These are phyloP conservation scores for Deilephila elpenor DNA, from an alignment of 2,888 invertebrate species.

Conservation along the genomic window DNA sequence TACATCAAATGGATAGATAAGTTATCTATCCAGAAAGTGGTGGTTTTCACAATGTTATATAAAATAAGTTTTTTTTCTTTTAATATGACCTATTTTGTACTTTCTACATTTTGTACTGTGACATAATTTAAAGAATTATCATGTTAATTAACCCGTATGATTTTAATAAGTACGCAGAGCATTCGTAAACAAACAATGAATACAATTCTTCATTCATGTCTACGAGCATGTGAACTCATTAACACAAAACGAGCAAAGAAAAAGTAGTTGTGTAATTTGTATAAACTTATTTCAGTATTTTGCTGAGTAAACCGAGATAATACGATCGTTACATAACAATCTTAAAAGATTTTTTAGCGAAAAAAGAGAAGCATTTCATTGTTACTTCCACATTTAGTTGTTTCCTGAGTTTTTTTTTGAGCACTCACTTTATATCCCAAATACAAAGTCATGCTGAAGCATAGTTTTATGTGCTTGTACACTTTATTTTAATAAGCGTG, in stretches of 20 bases:
- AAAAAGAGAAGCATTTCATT: constrained; percentile 8
- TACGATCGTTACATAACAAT: background rate
- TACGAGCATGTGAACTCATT: constrained; percentile 32
- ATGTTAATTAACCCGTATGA: background rate
- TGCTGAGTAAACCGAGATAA: constrained; percentile 21
- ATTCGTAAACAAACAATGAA: constrained; percentile 13
- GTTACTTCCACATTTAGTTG: background rate
- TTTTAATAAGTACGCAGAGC: background rate
- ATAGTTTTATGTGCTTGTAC: background rate
- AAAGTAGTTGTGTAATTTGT: constrained; percentile 23
- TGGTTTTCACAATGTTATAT: background rate
- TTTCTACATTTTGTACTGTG: background rate
- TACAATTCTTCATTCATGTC: constrained; percentile 33
- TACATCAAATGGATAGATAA: background rate
- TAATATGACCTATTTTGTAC: background rate
- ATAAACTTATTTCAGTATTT: constrained; percentile 29
- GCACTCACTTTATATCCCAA: background rate
- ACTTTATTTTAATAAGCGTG: background rate
- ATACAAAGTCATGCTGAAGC: background rate
- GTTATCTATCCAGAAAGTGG: too few relatives aligned
- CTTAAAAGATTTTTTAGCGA: background rate
- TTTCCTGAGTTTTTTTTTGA: background rate
- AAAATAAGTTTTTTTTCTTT: background rate
- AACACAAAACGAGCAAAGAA: constrained; percentile 29
- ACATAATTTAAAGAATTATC: background rate